Evolutionary conservation across 2,888 invertebrate genomes (phyloP).

Genomic region (Apocheima hispidaria): DNA sequence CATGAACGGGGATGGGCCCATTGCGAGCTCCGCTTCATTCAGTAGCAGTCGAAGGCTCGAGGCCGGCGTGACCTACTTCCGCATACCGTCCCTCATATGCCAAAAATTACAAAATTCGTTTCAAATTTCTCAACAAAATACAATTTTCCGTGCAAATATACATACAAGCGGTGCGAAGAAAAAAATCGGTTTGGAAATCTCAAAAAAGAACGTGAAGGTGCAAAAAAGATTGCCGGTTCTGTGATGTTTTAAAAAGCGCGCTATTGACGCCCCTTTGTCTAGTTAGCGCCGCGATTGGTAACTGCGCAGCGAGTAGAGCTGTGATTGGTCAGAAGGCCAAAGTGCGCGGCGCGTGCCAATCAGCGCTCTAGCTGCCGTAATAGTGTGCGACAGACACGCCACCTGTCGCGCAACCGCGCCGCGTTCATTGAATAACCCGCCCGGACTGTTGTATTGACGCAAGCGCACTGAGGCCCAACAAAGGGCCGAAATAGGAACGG

Average conservation of each 20-base stretch:
- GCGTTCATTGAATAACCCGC: constrained; percentile 82
- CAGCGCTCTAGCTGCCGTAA: constrained; percentile 46
- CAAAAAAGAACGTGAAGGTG: constrained; percentile 32
- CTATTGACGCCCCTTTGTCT: constrained; percentile 50
- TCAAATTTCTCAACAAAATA: constrained; percentile 18
- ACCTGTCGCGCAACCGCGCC: constrained; percentile 77
- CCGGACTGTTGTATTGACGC: constrained; percentile 82
- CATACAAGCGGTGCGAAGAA: constrained; percentile 3
- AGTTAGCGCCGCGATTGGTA: constrained; percentile 62
- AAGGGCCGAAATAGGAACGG: constrained; percentile 84
- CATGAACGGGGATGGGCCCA: constrained; percentile 81
- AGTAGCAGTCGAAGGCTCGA: constrained; percentile 78
- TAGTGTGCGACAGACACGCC: constrained; percentile 75
- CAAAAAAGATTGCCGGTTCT: constrained; percentile 48
- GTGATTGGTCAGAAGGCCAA: constrained; percentile 63
- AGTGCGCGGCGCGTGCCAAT: constrained; percentile 61
- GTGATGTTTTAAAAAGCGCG: constrained; percentile 66
- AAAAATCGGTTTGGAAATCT: constrained; percentile 27
- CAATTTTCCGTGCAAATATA: constrained; percentile 13
- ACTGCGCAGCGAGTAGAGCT: constrained; percentile 47
- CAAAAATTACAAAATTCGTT: constrained; percentile 32
- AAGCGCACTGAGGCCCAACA: constrained; percentile 84
- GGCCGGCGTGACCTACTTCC: constrained; percentile 76
- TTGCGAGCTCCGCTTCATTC: constrained; percentile 78
- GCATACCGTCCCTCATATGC: constrained; percentile 47